Evolutionary conservation across 30 jellyfish, hydroid and myxozoan species (phyloP).

Genomic region (Clytia hemisphaerica): DNA sequence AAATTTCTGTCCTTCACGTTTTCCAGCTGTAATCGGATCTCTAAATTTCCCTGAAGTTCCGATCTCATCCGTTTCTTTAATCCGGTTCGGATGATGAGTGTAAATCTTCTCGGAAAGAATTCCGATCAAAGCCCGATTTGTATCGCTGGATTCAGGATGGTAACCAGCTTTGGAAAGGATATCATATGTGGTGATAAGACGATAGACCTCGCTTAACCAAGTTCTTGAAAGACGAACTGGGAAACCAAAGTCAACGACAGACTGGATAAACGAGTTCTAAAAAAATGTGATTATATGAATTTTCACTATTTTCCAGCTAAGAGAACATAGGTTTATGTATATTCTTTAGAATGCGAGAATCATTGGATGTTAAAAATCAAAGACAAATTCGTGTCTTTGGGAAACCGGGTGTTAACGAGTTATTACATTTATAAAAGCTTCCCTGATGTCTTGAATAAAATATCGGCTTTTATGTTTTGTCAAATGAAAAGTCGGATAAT

Average conservation of each 20-base stretch:
- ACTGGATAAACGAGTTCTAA: slow-evolving; percentile 65
- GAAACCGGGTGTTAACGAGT: too few species aligned
- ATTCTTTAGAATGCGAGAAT: too few species aligned
- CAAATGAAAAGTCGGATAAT: too few species aligned
- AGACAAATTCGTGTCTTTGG: too few species aligned
- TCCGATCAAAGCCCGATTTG: slow-evolving; percentile 79
- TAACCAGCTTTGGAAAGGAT: slow-evolving; percentile 90
- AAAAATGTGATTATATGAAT: slow-evolving; percentile 6
- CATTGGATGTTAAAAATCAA: too few species aligned
- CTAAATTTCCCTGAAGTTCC: slow-evolving; percentile 26
- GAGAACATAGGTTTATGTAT: background rate
- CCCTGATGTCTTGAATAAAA: too few species aligned
- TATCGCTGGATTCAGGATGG: slow-evolving; percentile 65
- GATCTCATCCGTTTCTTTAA: slow-evolving; percentile 23
- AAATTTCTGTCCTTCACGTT: slow-evolving; percentile 72
- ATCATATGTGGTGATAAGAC: slow-evolving; percentile 90
- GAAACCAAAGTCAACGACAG: slow-evolving; percentile 55
- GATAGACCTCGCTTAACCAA: slow-evolving; percentile 87
- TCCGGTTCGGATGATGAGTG: slow-evolving; percentile 31
- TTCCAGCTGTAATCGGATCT: slow-evolving; percentile 41
- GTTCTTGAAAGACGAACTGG: slow-evolving; percentile 67
- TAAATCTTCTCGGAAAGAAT: slow-evolving; percentile 66
- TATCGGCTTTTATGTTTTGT: too few species aligned
- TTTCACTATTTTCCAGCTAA: background rate
- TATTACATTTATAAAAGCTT: too few species aligned